Base-by-base conservation (phyloP, 2,797 vertebrate species). In the Odontamblyopus lacepedii region DNA sequence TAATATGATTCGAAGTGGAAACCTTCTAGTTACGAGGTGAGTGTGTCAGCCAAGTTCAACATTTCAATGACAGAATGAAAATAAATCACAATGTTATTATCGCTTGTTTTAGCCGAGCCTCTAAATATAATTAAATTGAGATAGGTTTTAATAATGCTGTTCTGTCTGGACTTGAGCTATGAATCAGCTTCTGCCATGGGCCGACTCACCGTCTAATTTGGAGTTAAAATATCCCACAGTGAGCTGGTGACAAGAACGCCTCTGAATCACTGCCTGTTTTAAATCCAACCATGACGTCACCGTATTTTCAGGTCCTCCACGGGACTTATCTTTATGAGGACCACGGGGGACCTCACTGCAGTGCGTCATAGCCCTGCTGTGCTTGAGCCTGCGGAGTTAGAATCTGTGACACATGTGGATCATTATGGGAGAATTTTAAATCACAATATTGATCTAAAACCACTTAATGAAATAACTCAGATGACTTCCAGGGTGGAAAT, bases 291-390 rank as follows among this genome's bases (percentile, higher is more conserved):
- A 68, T 68, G 63, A 48, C 63, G 23, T 74, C 27, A 73, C 48
- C 55, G 67, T 74, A 1, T 65, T 69, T 29, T 57, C 48, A 72
- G 6, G 4, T 8, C 59, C 70, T 69, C 19, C 13, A 41, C 55
- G 70, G 53, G 67, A 79, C 63, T 63, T 76, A 63, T 3, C 27
- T 18, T 60, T 30, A 30, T 30, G 57, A 60, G 27, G 3, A 30
- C 26, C 57, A n/a, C 13, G 4, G 44, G 44, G 44, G 0, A 4
- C 2, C 55, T 57, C 19, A 5, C 3, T 12, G 12, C 3, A 57
- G 2, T 5, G 55, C 27, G 23, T 2, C 2, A 53, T 53, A 8
- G 7, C 9, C 44, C 12, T 15, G 15, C 1, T 13, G 11, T 48
- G 44, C 44, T 48, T 48, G 12, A 12, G 41, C 12, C 41, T 44